These are phyloP conservation scores for Gracilinanus agilis DNA, from an alignment of 2,113 vertebrate genomes.

Conservation along the genomic window DNA sequence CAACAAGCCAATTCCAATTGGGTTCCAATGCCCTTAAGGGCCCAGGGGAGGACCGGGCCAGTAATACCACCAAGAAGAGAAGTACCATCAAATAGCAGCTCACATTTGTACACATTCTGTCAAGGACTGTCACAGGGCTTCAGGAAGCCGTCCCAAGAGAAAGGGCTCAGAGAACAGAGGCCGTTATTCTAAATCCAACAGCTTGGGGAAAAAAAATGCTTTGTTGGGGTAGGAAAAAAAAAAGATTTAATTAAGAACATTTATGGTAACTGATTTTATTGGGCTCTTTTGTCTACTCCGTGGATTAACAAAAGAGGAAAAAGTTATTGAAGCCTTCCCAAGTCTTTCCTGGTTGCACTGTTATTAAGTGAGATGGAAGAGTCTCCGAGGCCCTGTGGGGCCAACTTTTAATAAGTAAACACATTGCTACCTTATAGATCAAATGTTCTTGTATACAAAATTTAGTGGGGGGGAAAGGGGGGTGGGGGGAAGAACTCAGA, in stretches of 20 bases:
- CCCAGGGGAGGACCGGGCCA: too few species aligned
- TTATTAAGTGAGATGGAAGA: background rate
- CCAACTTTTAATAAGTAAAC: rapidly evolving
- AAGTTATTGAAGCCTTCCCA: background rate
- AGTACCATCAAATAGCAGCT: background rate
- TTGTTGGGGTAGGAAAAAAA: background rate
- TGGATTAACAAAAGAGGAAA: background rate
- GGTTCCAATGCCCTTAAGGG: background rate
- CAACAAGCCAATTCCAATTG: background rate
- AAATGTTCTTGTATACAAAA: background rate
- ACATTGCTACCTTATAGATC: background rate
- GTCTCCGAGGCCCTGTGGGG: rapidly evolving
- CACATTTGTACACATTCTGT: background rate
- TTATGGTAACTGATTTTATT: background rate
- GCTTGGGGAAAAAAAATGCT: background rate
- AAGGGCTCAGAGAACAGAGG: background rate
- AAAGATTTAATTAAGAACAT: background rate
- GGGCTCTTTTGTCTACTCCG: background rate
- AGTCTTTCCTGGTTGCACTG: background rate
- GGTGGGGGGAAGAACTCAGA: background rate
- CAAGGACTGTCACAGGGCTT: background rate
- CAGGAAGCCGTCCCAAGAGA: background rate
- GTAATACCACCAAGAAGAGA: background rate
- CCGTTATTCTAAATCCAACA: background rate
- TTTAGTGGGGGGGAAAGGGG: background rate